Percentiles rank a stretch among this genome's conserved stretches.
Evolutionary conservation across 2,113 vertebrate genomes (phyloP).

Genomic region (Odobenus rosmarus): DNA sequence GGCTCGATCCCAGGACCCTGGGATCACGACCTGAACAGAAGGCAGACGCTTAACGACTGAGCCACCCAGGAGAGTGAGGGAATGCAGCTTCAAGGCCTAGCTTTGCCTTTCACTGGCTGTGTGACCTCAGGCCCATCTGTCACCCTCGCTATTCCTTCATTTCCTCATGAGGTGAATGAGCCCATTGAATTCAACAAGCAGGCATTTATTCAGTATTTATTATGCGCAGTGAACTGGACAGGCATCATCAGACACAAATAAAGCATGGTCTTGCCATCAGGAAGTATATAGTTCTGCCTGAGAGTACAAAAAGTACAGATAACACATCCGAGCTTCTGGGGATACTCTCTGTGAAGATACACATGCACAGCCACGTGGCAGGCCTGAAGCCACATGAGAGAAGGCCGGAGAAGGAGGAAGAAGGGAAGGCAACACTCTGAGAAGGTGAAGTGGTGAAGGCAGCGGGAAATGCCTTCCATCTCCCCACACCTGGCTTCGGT

Average conservation of each 20-base stretch:
- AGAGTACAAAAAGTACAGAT: background rate
- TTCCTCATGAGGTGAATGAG: background rate
- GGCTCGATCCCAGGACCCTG: too few species aligned
- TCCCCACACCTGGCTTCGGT: too few species aligned
- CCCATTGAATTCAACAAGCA: background rate
- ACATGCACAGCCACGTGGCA: background rate
- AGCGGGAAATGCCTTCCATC: background rate
- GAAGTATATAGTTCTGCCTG: background rate
- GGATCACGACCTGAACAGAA: too few species aligned
- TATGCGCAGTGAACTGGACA: too few species aligned
- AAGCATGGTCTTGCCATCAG: background rate
- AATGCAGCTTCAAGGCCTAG: background rate
- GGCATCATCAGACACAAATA: background rate
- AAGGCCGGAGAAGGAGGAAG: background rate
- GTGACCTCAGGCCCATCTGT: background rate
- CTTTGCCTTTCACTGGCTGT: background rate
- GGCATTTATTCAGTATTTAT: background rate
- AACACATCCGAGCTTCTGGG: background rate
- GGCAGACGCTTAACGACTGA: too few species aligned
- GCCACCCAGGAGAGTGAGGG: too few species aligned
- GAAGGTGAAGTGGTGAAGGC: background rate
- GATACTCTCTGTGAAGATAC: background rate
- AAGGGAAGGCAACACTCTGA: background rate
- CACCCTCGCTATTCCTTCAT: background rate
- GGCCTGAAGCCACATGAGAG: background rate